Conservation (phyloP, 2,113 vertebrate genomes). For the Atractosteus spatula region DNA sequence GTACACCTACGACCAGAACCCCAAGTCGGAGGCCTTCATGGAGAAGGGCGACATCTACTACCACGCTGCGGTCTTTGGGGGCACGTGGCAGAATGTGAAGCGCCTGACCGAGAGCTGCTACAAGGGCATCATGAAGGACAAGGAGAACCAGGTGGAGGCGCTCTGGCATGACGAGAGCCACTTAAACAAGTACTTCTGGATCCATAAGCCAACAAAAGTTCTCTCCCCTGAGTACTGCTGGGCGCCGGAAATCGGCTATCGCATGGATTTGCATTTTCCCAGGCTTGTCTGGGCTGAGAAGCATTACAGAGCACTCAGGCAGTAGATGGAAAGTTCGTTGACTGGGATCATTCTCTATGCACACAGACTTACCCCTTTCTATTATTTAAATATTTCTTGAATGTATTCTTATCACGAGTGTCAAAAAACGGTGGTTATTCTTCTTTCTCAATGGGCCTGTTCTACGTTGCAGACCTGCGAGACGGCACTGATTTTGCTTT, state of each 20-base stretch:
- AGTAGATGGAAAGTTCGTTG: neutral
- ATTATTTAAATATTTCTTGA: neutral
- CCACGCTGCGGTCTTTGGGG: slow-evolving; percentile 72
- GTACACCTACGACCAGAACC: slow-evolving; percentile 61
- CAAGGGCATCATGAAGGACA: slow-evolving; percentile 53
- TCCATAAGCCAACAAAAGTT: slow-evolving; percentile 64
- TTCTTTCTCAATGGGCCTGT: slow-evolving; percentile 10
- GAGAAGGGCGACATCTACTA: slow-evolving; percentile 67
- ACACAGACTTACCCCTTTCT: slow-evolving; percentile 8
- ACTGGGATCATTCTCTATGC: slow-evolving; percentile 1
- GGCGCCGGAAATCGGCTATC: slow-evolving; percentile 41
- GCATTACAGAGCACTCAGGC: slow-evolving; percentile 42
- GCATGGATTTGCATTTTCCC: slow-evolving; percentile 34
- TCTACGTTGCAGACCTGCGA: too few species aligned
- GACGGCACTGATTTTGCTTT: too few species aligned
- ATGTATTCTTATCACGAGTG: slow-evolving; percentile 3
- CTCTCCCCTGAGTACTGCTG: slow-evolving; percentile 79
- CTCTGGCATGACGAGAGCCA: slow-evolving; percentile 78
- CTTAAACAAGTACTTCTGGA: slow-evolving; percentile 70
- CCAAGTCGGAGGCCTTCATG: slow-evolving; percentile 57
- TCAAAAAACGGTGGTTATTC: slow-evolving; percentile 22
- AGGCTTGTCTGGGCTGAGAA: slow-evolving; percentile 55
- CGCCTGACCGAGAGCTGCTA: slow-evolving; percentile 53
- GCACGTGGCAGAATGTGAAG: slow-evolving; percentile 53
- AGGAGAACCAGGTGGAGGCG: slow-evolving; percentile 60